These are phyloP conservation scores for Trichopria drosophilae DNA, from an alignment of 2,888 invertebrate species.

Conservation along the genomic window DNA sequence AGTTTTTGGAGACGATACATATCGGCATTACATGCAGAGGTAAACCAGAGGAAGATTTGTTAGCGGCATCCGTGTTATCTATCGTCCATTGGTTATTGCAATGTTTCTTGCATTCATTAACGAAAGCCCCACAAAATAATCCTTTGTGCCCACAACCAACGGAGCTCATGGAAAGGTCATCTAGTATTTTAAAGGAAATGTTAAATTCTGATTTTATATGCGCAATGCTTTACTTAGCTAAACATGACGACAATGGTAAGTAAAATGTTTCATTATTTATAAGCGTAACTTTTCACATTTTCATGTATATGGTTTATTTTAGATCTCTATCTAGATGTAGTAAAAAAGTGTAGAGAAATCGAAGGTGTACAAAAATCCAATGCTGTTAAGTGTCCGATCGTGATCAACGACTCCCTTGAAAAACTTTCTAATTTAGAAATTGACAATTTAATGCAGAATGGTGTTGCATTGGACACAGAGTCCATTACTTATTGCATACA, in stretches of 20 bases:
- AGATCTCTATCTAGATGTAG: conserved; percentile 68
- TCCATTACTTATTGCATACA: conserved; percentile 76
- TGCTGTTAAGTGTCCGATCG: conserved; percentile 62
- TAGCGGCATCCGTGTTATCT: conserved; percentile 82
- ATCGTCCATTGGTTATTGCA: conserved; percentile 81
- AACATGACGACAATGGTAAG: conserved; percentile 76
- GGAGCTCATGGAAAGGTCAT: conserved; percentile 72
- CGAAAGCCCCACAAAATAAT: conserved; percentile 52
- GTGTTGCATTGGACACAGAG: conserved; percentile 63
- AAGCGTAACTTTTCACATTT: conserved; percentile 4
- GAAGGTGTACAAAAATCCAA: conserved; percentile 65
- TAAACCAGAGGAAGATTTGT: conserved; percentile 83
- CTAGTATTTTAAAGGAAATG: conserved; percentile 69
- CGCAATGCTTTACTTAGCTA: conserved; percentile 81
- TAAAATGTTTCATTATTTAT: not conserved
- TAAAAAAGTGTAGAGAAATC: conserved; percentile 78
- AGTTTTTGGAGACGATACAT: conserved; percentile 76
- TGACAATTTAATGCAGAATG: conserved; percentile 63
- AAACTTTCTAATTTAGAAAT: conserved; percentile 67
- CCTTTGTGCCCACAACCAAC: conserved; percentile 60
- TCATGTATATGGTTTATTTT: conserved; percentile 33
- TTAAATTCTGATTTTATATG: conserved; percentile 74
- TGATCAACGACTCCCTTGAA: conserved; percentile 66
- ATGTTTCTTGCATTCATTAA: conserved; percentile 65
- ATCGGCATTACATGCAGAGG: conserved; percentile 70